phyloP scores from a whole-genome alignment of 2,797 vertebrate genomes.

The Diceros bicornis region DNA sequence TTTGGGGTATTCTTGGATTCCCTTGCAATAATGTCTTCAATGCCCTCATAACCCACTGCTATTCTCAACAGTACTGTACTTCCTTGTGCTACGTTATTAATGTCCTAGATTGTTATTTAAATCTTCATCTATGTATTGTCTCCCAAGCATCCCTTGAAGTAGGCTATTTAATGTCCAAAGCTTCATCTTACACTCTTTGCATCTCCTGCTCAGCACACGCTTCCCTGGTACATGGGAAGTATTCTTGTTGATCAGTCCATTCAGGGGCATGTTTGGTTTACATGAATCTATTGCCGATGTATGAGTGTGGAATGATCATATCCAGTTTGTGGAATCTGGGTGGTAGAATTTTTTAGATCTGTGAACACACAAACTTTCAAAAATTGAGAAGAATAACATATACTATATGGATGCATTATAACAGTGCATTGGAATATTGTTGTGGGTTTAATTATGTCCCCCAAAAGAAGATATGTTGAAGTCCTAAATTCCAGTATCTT shows the following conservation, averaged over 20 bases:
- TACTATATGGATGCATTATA: neutral
- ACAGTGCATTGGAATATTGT: neutral
- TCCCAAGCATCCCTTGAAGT: neutral
- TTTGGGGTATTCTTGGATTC: neutral
- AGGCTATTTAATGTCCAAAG: neutral
- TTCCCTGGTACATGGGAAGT: neutral
- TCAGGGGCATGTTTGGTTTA: neutral
- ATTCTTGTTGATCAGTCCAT: neutral
- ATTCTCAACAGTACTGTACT: neutral
- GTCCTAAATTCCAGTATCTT: neutral
- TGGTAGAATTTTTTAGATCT: neutral
- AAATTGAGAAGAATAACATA: neutral
- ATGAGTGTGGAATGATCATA: neutral
- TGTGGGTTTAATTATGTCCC: neutral
- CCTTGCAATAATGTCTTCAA: neutral
- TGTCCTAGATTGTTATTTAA: neutral
- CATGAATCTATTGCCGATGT: neutral
- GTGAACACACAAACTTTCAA: neutral
- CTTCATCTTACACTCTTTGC: neutral
- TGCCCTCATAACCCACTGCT: neutral
- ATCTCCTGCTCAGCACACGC: neutral
- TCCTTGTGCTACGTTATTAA: neutral
- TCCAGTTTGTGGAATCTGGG: neutral
- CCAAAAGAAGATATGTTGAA: neutral
- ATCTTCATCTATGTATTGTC: neutral